These are phyloP conservation scores for Caenorhabditis uteleia DNA, from an alignment of 2,888 invertebrate genomes.

Conservation along the genomic window DNA sequence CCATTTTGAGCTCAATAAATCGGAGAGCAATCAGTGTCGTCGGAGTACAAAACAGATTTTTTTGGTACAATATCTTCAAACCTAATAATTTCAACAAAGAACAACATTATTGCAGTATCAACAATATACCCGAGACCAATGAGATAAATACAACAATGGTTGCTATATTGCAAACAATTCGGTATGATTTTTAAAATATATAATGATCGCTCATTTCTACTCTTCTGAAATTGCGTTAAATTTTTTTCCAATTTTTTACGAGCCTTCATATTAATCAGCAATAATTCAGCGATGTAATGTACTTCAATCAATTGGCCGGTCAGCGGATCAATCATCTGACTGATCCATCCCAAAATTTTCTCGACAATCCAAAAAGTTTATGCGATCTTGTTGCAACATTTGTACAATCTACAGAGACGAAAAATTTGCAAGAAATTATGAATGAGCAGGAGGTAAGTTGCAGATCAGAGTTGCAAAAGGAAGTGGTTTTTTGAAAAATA, in stretches of 20 bases:
- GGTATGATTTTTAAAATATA: constrained; percentile 14
- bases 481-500: too few species aligned
- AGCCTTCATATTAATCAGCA: not conserved
- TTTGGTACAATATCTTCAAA: too few species aligned
- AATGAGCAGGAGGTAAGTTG: constrained; percentile 83
- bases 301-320: constrained; percentile 89
- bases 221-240: too few species aligned
- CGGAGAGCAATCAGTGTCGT: too few species aligned
- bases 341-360: constrained; percentile 92
- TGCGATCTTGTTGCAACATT: constrained; percentile 82
- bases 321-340: constrained; percentile 97
- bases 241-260: too few species aligned
- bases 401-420: constrained; percentile 77
- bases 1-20: too few species aligned
- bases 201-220: too few species aligned
- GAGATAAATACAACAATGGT: constrained; percentile 58
- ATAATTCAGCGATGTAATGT: constrained; percentile 80
- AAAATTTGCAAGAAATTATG: constrained; percentile 83
- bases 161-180: constrained; percentile 64
- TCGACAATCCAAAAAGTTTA: constrained; percentile 96
- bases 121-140: constrained; percentile 44
- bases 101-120: too few species aligned
- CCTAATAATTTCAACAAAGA: too few species aligned
- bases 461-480: too few species aligned
- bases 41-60: too few species aligned